Percentiles rank a stretch among this genome's conserved stretches.
Conservation (phyloP, 2,888 invertebrate species). For the Diaphora mendica region DNA sequence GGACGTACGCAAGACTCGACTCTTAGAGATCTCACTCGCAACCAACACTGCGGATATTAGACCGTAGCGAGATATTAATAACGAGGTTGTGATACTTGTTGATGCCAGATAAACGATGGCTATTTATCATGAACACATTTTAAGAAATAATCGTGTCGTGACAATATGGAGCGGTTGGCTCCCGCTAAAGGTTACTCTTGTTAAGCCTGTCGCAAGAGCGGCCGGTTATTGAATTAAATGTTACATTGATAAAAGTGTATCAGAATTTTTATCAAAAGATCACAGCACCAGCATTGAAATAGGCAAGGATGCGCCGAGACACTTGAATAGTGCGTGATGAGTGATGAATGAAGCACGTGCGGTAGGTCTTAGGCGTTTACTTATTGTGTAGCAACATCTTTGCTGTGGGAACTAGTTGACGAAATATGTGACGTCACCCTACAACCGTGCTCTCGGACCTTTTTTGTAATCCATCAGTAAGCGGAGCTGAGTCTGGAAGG, state of each 20-base stretch:
- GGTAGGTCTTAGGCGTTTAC: constrained; percentile 52
- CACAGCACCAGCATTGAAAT: not conserved
- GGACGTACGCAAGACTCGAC: constrained; percentile 57
- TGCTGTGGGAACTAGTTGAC: constrained; percentile 76
- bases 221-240: constrained; percentile 67
- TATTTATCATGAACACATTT: constrained; percentile 74
- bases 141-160: constrained; percentile 76
- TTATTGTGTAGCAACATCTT: constrained; percentile 60
- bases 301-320: constrained; percentile 23
- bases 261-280: constrained; percentile 15
- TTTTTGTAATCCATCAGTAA: constrained; percentile 79
- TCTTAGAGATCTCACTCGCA: constrained; percentile 37
- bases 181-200: constrained; percentile 83
- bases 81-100: constrained; percentile 61
- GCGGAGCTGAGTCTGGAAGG: constrained; percentile 75
- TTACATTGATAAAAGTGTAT: constrained; percentile 42
- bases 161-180: constrained; percentile 81
- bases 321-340: constrained; percentile 38
- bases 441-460: constrained; percentile 70
- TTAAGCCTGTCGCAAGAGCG: constrained; percentile 77
- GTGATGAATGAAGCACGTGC: constrained; percentile 49
- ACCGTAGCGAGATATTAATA: constrained; percentile 56
- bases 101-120: constrained; percentile 72
- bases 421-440: constrained; percentile 74
- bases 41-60: constrained; percentile 40